phyloP scores from a whole-genome alignment of 2,888 invertebrate genomes.

The Leucania comma region DNA sequence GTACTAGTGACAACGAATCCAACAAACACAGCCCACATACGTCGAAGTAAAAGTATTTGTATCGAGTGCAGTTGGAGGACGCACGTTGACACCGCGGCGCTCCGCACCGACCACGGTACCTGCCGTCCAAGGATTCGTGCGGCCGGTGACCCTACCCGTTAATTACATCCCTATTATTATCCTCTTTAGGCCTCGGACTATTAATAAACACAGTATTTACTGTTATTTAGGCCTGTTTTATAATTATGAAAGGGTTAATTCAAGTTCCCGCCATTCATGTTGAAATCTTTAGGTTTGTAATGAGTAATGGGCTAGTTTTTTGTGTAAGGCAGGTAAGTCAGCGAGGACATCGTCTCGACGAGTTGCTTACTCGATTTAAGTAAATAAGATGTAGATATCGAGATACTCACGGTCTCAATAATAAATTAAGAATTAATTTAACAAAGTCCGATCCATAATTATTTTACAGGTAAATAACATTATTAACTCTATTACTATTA shows the following conservation, averaged over 20 bases:
- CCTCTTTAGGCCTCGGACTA: slow-evolving; percentile 49
- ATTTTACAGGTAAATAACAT: too few species aligned
- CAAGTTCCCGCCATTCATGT: slow-evolving; percentile 49
- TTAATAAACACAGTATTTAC: slow-evolving; percentile 59
- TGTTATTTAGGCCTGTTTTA: slow-evolving; percentile 62
- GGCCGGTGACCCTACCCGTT: slow-evolving; percentile 49
- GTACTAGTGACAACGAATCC: too few species aligned
- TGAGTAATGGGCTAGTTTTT: slow-evolving; percentile 27
- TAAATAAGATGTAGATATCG: too few species aligned
- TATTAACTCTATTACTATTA: too few species aligned
- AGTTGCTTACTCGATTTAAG: background rate
- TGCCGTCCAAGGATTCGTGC: slow-evolving; percentile 50
- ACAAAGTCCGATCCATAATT: too few species aligned
- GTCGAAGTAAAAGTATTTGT: slow-evolving; percentile 50
- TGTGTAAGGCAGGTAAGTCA: slow-evolving; percentile 15
- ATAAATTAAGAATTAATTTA: too few species aligned
- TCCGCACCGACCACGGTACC: slow-evolving; percentile 3
- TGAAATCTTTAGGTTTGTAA: slow-evolving; percentile 43
- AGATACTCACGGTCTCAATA: background rate
- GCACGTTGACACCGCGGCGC: slow-evolving; percentile 33
- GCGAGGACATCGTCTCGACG: slow-evolving; percentile 3
- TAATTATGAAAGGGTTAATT: slow-evolving; percentile 56
- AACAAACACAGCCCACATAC: slow-evolving; percentile 5
- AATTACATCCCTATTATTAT: slow-evolving; percentile 60
- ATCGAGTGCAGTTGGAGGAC: slow-evolving; percentile 41